Conservation (phyloP, 2,888 invertebrate species). For the Conistra vaccinii region DNA sequence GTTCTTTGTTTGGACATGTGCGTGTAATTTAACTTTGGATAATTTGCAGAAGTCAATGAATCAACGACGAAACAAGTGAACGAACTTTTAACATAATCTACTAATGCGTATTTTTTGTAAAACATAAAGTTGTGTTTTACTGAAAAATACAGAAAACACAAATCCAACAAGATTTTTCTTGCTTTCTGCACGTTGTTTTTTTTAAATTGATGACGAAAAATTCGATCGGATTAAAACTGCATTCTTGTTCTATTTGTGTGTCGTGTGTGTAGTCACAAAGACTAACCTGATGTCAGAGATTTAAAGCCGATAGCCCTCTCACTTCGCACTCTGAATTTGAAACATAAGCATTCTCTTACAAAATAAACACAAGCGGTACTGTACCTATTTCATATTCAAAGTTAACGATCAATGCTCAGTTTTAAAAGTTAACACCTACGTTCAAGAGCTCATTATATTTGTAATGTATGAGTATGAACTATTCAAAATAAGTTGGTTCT, state of each 20-base stretch:
- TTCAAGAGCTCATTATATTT: constrained; percentile 20
- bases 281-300: no score
- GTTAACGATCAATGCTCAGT: constrained; percentile 8
- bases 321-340: not conserved
- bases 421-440: constrained; percentile 12
- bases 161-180: no score
- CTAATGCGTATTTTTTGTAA: no score
- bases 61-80: not conserved
- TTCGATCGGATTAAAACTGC: not conserved
- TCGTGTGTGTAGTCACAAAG: no score
- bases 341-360: not conserved
- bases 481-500: not conserved
- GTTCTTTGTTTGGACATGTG: not conserved
- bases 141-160: not conserved
- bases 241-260: no score
- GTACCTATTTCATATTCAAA: not conserved
- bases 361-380: constrained; percentile 1
- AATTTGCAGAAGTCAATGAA: not conserved
- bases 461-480: not conserved
- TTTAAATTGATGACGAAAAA: not conserved
- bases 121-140: not conserved
- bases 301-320: no score
- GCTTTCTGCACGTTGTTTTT: no score
- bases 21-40: not conserved
- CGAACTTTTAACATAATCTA: not conserved